A percentile compares a stretch with the other conserved stretches of the same genome.
Conservation (phyloP, 2,113 vertebrate species). For the Pomatostomus ruficeps region DNA sequence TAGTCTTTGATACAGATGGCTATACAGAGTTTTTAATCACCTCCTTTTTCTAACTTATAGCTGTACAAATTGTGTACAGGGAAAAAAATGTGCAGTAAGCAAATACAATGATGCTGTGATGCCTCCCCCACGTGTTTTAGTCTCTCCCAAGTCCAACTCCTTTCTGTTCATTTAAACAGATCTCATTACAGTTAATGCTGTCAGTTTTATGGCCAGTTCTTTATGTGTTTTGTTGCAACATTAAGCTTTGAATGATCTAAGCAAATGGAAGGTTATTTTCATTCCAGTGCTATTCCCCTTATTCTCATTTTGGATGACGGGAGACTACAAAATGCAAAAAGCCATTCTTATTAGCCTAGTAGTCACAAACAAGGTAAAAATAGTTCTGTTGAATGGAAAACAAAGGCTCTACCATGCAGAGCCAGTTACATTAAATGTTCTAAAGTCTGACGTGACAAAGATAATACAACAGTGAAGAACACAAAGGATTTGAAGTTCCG, state of each 20-base stretch:
- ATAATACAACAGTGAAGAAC: not conserved
- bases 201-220: not conserved
- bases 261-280: not conserved
- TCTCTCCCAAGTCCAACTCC: not conserved
- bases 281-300: not conserved
- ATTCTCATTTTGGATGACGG: not conserved
- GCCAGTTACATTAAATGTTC: not conserved
- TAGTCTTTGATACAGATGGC: not conserved
- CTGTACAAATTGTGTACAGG: not conserved
- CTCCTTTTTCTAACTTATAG: not conserved
- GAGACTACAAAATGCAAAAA: slow-evolving; percentile 6
- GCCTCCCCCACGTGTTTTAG: not conserved
- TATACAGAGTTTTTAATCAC: not conserved
- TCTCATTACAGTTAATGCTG: not conserved
- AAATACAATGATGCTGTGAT: not conserved
- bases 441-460: not conserved
- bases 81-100: not conserved
- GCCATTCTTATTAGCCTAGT: not conserved
- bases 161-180: not conserved
- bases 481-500: not conserved
- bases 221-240: not conserved
- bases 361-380: slow-evolving; percentile 3
- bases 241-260: not conserved
- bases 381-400: not conserved
- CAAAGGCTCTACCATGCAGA: not conserved